Percentiles rank a stretch among this genome's conserved stretches.
Evolutionary conservation across 37 sponge, comb jelly and placozoan genomes (phyloP).

Genomic region (Lycopodina hypogea): DNA sequence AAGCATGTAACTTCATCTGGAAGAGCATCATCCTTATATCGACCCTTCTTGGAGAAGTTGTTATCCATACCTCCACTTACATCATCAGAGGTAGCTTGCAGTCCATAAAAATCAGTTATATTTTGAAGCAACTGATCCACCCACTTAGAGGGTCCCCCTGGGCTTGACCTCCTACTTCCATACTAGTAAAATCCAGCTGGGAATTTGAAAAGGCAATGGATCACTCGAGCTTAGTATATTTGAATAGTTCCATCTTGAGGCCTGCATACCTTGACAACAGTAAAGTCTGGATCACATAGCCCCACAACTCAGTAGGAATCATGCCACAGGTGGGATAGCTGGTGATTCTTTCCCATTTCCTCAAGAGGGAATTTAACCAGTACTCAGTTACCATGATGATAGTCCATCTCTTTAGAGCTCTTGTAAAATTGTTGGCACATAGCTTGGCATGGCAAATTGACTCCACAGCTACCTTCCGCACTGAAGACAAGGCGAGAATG

Average conservation of each 20-base stretch:
- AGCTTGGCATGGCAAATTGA: constrained; percentile 7
- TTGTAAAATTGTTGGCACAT: constrained; percentile 5
- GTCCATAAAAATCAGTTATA: too few species aligned
- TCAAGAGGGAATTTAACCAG: constrained; percentile 45
- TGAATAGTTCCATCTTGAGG: constrained; percentile 3
- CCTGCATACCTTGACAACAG: constrained; percentile 18
- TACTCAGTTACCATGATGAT: constrained; percentile 26
- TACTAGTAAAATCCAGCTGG: constrained; percentile 44
- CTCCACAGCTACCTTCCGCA: too few species aligned
- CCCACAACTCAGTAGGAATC: constrained; percentile 17
- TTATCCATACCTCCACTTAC: too few species aligned
- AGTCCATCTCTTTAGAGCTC: not conserved
- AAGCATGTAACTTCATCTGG: too few species aligned
- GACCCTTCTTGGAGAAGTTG: too few species aligned
- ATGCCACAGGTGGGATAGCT: constrained; percentile 48
- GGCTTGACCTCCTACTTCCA: constrained; percentile 11
- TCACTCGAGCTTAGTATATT: constrained; percentile 2
- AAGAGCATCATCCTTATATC: too few species aligned
- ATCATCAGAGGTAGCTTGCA: too few species aligned
- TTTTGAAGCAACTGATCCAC: constrained; percentile 16
- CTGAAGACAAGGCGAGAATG: constrained; percentile 6
- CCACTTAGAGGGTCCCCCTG: constrained; percentile 19
- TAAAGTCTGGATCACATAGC: constrained; percentile 5
- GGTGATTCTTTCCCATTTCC: constrained; percentile 27
- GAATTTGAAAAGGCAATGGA: constrained; percentile 8